Evolutionary conservation across 2,797 vertebrate genomes (phyloP).

Genomic region (Pseudochirops cupreus): DNA sequence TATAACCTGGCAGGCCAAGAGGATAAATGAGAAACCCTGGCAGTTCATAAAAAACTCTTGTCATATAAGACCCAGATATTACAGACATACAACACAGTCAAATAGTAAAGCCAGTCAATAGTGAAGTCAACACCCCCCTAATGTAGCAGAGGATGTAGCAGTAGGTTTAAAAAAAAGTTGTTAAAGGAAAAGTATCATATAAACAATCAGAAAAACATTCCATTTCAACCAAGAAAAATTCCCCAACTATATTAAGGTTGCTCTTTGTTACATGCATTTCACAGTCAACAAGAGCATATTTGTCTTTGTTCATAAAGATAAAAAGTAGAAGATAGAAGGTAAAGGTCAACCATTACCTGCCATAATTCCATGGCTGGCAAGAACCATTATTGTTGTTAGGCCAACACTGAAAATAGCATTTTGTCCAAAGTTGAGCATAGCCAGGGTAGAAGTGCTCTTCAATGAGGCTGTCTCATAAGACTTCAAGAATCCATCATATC

Average conservation of each 20-base stretch:
- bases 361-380: slow-evolving; percentile 95
- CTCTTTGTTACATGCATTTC: slow-evolving; percentile 31
- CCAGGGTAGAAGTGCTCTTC: slow-evolving; percentile 96
- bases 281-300: slow-evolving; percentile 52
- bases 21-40: slow-evolving; percentile 57
- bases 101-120: slow-evolving; percentile 30
- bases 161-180: not conserved
- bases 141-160: not conserved
- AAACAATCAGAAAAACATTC: slow-evolving; percentile 53
- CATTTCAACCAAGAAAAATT: slow-evolving; percentile 57
- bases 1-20: slow-evolving; percentile 39
- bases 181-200: slow-evolving; percentile 6
- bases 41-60: slow-evolving; percentile 34
- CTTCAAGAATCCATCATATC: slow-evolving; percentile 94
- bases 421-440: slow-evolving; percentile 98
- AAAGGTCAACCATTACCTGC: slow-evolving; percentile 88
- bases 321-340: slow-evolving; percentile 46
- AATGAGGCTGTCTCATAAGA: slow-evolving; percentile 94
- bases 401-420: slow-evolving; percentile 95
- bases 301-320: slow-evolving; percentile 63
- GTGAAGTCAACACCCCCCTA: slow-evolving; percentile 12
- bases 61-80: slow-evolving; percentile 32
- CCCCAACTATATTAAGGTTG: slow-evolving; percentile 38
- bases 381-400: slow-evolving; percentile 94
- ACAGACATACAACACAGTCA: slow-evolving; percentile 31